Evolutionary conservation across 2,113 vertebrate species (phyloP).

Genomic region (Mystacornis crossleyi): DNA sequence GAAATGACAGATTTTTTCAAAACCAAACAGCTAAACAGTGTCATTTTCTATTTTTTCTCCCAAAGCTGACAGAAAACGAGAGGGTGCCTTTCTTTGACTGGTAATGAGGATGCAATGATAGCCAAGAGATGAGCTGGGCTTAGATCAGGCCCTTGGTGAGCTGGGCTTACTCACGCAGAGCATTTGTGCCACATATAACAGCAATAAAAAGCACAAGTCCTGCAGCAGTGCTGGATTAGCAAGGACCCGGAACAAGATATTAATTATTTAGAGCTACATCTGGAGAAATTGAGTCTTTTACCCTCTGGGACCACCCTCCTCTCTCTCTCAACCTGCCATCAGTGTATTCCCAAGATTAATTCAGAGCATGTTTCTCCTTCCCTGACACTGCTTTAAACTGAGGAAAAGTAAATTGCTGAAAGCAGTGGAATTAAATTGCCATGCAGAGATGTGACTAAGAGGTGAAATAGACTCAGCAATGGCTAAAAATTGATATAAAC

Average conservation of each 20-base stretch:
- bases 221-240: not conserved
- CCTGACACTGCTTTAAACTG: not conserved
- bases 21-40: not conserved
- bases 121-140: not conserved
- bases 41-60: not conserved
- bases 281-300: conserved; percentile 18
- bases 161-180: not conserved
- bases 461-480: not conserved
- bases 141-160: not conserved
- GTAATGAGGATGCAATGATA: not conserved
- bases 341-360: not conserved
- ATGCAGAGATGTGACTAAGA: not conserved
- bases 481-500: not conserved
- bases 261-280: conserved; percentile 57
- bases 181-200: not conserved
- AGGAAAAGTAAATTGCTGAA: not conserved
- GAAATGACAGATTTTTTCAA: not conserved
- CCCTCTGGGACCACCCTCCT: not conserved
- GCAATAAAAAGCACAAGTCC: not conserved
- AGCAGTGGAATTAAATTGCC: not conserved
- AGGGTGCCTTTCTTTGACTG: not conserved
- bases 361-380: not conserved
- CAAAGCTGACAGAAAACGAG: not conserved
- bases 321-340: not conserved
- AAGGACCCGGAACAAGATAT: conserved; percentile 3